These are phyloP conservation scores for Alcis repandata DNA, from an alignment of 2,888 invertebrate species.

Conservation along the genomic window DNA sequence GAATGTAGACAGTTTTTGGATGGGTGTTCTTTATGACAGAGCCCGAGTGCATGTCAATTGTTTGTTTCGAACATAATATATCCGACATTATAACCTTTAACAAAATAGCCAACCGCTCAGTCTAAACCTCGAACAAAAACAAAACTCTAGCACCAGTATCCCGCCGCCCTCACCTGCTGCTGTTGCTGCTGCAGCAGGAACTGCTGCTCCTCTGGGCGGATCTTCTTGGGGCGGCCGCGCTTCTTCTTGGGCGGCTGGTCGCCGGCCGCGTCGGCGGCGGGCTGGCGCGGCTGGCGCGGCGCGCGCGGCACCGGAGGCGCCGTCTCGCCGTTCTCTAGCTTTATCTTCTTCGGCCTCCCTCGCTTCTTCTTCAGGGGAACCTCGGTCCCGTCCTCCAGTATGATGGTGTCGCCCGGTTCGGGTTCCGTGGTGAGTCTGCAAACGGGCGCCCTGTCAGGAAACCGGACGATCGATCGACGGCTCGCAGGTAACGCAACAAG, in stretches of 20 bases:
- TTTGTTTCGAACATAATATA: too few species aligned
- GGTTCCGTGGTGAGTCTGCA: constrained; percentile 84
- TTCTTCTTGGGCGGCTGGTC: constrained; percentile 93
- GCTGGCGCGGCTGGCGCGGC: constrained; percentile 70
- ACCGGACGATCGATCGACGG: constrained; percentile 41
- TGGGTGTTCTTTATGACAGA: too few species aligned
- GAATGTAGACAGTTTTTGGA: too few species aligned
- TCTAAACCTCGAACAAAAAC: too few species aligned
- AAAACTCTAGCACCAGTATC: too few species aligned
- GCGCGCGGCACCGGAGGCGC: constrained; percentile 86
- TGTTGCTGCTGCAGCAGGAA: constrained; percentile 80
- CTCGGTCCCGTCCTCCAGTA: constrained; percentile 88
- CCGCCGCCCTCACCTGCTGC: constrained; percentile 61
- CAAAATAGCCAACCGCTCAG: too few species aligned
- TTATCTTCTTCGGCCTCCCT: constrained; percentile 95
- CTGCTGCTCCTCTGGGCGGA: constrained; percentile 89
- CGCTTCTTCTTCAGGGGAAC: constrained; percentile 94
- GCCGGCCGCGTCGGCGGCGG: constrained; percentile 62
- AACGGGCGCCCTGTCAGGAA: constrained; percentile 49
- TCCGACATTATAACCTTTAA: too few species aligned
- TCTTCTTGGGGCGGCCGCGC: constrained; percentile 95
- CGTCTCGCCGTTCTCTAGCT: constrained; percentile 89
- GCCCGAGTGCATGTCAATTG: too few species aligned
- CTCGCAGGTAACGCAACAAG: constrained; percentile 33
- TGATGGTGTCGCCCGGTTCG: constrained; percentile 83